Base-by-base conservation (phyloP, 2,888 invertebrate genomes). In the Parapristionchus giblindavisi region DNA sequence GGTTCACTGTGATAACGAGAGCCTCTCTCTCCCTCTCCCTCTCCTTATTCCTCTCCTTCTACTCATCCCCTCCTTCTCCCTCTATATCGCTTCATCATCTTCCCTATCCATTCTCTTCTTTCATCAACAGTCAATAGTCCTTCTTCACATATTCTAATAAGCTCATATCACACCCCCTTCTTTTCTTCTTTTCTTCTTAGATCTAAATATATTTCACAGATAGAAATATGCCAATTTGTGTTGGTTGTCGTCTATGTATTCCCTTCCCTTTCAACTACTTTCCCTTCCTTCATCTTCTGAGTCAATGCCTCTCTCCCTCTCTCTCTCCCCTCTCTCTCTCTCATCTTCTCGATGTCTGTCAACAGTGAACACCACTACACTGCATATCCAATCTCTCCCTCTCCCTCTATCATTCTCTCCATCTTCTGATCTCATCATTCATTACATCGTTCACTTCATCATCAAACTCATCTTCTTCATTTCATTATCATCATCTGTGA, bases 1-100 rank as follows among this genome's bases (percentile, higher is more conserved):
- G 63, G 40, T 40, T 38, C 27, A 63, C 43, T 63, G 51, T 66
- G 66, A 66, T 66, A 66, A 66, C 34, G 66, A n/a, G 54, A 48
- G 14, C 24, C 40, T 40, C 63, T 66, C 36, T 66, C 66, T 51
- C 27, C 27, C 21, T 61, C 38, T 61, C 24, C 36, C 61, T 14
- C 36, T 29, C 29, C 66, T 66, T 32, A 29, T 48, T 43, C 24
- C 51, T 51, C 27, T 51, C 66, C 34, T 51, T 51, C 48, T 24
- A 29, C 36, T 38, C 51, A 24, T 36, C 51, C 51, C 48, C 48
- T 54, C 54, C 6, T 6, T 54, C 54, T 48, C n/a, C n/a, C n/a
- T 43, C 11, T 43, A 17, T 8, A 17, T 14, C 17, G 43, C 8
- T 43, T 6, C 27, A 24, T 54, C 21, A 14, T 21, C 48, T 21